Evolutionary conservation across 2,888 invertebrate species (phyloP).

Genomic region (Aporophyla nigra): DNA sequence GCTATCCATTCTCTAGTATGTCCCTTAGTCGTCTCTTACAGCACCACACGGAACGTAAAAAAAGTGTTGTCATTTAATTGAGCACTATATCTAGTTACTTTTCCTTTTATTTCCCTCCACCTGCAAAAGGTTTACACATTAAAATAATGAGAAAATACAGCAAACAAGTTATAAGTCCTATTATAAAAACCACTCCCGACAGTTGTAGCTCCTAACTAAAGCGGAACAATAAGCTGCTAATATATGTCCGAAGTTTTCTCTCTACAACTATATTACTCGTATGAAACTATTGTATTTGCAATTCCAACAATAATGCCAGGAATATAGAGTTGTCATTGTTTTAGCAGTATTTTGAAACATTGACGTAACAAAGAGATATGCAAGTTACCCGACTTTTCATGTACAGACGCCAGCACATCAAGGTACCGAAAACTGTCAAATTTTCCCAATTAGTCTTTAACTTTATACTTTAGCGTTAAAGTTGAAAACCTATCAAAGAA

Average conservation of each 20-base stretch:
- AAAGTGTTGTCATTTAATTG: too few species aligned
- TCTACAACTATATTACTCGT: conserved; percentile 16
- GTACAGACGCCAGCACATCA: too few species aligned
- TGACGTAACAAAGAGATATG: conserved; percentile 14
- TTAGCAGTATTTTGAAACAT: conserved; percentile 43
- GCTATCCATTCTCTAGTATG: too few species aligned
- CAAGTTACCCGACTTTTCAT: conserved; percentile 5
- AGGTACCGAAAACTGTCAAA: too few species aligned
- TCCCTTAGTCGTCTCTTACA: too few species aligned
- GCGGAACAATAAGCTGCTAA: conserved; percentile 53
- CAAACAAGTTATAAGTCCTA: background rate
- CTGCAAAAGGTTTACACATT: background rate
- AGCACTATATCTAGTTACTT: too few species aligned
- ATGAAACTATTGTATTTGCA: conserved; percentile 48
- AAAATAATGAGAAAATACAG: conserved; percentile 1
- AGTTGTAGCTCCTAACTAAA: conserved; percentile 34
- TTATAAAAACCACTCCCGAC: conserved; percentile 41
- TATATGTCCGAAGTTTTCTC: conserved; percentile 55
- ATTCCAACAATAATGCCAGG: conserved; percentile 26
- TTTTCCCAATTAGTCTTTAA: too few species aligned
- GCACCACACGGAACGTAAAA: too few species aligned
- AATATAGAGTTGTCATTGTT: conserved; percentile 42
- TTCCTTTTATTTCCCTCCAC: too few species aligned
- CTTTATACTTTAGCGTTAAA: too few species aligned
- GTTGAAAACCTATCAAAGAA: too few species aligned